These are phyloP conservation scores for Sinella curviseta DNA, from an alignment of 1,140 invertebrate genomes.

Conservation along the genomic window DNA sequence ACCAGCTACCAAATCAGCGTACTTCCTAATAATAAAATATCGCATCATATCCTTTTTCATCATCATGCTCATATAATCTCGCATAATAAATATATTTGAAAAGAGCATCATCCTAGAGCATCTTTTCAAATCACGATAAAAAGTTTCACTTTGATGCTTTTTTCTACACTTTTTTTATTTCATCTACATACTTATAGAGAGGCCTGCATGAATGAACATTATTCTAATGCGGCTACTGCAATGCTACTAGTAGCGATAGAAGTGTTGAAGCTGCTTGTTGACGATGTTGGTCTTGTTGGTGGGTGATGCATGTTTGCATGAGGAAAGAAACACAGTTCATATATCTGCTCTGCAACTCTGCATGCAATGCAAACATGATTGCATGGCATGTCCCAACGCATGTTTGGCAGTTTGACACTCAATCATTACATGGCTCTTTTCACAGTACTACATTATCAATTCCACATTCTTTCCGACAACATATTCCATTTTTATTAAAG, in stretches of 20 bases:
- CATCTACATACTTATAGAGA: neutral
- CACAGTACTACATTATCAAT: neutral
- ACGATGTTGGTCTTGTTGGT: no score
- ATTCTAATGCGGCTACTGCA: neutral
- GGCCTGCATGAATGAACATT: neutral
- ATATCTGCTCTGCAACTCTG: no score
- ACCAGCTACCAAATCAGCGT: neutral
- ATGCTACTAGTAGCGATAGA: no score
- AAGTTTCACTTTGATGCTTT: constrained; percentile 1
- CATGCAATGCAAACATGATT: no score
- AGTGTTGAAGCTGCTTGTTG: no score
- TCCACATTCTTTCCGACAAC: no score
- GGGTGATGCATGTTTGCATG: neutral
- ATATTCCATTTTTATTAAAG: no score
- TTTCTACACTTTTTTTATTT: no score
- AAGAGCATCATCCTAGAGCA: neutral
- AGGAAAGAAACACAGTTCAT: no score
- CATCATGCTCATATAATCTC: neutral
- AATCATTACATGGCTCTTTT: neutral
- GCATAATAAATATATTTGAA: neutral
- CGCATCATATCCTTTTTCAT: neutral
- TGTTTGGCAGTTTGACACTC: constrained; percentile 12
- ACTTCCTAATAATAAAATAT: neutral
- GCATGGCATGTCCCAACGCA: no score
- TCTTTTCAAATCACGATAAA: neutral